Evolutionary conservation across 53 echinoderm and acorn worm genomes (phyloP).

Genomic region (Temnopleurus reevesii): DNA sequence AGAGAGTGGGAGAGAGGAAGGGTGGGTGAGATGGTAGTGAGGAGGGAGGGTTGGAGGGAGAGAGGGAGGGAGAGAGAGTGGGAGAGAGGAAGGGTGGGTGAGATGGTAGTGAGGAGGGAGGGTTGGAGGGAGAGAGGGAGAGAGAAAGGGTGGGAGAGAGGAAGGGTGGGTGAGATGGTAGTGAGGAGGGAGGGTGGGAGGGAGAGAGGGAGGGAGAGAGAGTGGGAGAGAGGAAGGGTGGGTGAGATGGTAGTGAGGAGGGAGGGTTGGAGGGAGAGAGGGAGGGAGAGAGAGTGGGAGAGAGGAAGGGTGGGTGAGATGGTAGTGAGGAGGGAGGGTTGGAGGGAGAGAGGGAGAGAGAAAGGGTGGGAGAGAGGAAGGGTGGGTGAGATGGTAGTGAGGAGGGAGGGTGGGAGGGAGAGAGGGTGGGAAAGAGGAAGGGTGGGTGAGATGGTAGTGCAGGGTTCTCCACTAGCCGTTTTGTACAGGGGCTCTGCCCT

Average conservation of each 20-base stretch:
- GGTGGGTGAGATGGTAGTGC: no score
- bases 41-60: not conserved
- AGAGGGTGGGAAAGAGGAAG: no score
- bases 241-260: no score
- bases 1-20: not conserved
- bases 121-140: not conserved
- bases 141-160: not conserved
- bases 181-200: not conserved
- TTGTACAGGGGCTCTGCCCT: no score
- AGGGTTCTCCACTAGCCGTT: no score
- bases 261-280: not conserved
- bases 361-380: no score
- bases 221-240: no score
- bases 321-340: no score
- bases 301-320: no score
- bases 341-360: no score
- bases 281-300: not conserved
- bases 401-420: no score
- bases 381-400: no score
- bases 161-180: not conserved
- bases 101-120: not conserved
- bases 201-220: not conserved
- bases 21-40: not conserved
- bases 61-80: not conserved
- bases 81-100: not conserved